A percentile compares a stretch with the other conserved stretches of the same genome.
phyloP scores from a whole-genome alignment of 2,888 invertebrate genomes.

The Caenorhabditis virilis region DNA sequence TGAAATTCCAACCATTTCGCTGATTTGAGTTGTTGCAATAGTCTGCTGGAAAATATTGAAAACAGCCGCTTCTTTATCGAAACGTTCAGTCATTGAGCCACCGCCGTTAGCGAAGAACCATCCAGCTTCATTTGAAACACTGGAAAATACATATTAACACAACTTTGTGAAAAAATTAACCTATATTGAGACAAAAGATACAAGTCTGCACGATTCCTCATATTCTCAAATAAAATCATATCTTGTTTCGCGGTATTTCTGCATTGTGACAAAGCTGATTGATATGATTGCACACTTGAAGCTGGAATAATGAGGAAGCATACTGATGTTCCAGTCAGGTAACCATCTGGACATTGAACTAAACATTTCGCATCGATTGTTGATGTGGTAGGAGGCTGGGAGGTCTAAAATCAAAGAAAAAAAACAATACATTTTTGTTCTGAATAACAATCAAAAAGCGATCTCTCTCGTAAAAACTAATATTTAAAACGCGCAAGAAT shows the following conservation, averaged over 20 bases:
- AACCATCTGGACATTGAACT: conserved; percentile 20
- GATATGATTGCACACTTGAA: conserved; percentile 23
- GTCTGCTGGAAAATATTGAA: conserved; percentile 22
- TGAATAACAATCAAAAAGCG: too few relatives aligned
- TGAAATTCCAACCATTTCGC: conserved; percentile 16
- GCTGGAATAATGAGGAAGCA: conserved; percentile 11
- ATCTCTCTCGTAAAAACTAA: too few relatives aligned
- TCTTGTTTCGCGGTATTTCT: conserved; percentile 15
- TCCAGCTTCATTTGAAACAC: neutral
- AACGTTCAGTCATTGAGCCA: conserved; percentile 14
- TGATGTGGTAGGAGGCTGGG: neutral
- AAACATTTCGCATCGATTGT: conserved; percentile 11
- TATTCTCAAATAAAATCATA: conserved; percentile 16
- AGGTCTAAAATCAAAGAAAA: too few relatives aligned
- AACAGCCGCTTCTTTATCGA: conserved; percentile 14
- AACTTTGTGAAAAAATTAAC: neutral
- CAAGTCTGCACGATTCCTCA: conserved; percentile 17
- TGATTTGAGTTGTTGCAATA: conserved; percentile 14
- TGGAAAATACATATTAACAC: neutral
- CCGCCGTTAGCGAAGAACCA: conserved; percentile 30
- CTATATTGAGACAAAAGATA: neutral
- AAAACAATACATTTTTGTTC: too few relatives aligned
- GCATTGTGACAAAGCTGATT: conserved; percentile 22
- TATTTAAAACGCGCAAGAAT: too few relatives aligned
- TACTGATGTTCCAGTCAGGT: conserved; percentile 10